Conservation (phyloP, 2,113 vertebrate species). For the Embiotoca jacksoni region DNA sequence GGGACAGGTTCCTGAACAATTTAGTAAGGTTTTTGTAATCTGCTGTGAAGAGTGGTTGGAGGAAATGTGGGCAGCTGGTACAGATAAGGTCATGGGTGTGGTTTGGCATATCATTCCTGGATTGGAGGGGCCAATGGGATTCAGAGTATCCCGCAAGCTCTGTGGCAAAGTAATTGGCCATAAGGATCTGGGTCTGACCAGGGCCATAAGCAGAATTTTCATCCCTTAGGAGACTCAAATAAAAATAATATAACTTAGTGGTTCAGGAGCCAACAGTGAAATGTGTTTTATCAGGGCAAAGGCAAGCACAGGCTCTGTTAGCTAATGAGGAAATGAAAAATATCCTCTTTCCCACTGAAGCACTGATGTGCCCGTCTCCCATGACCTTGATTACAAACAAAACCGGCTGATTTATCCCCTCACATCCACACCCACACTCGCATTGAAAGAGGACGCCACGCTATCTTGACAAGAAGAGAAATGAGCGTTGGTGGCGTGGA, state of each 20-base stretch:
- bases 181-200: conserved; percentile 33
- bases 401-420: conserved; percentile 69
- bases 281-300: conserved; percentile 44
- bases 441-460: conserved; percentile 39
- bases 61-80: conserved; percentile 36
- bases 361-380: conserved; percentile 34
- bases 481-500: conserved; percentile 45
- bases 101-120: conserved; percentile 50
- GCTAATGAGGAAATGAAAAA: conserved; percentile 68
- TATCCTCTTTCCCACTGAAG: conserved; percentile 35
- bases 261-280: conserved; percentile 19
- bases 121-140: conserved; percentile 56
- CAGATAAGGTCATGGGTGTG: conserved; percentile 54
- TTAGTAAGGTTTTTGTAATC: conserved; percentile 48
- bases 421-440: conserved; percentile 37
- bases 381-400: conserved; percentile 73
- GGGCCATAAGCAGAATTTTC: conserved; percentile 35
- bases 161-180: conserved; percentile 64
- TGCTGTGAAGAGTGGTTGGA: conserved; percentile 49
- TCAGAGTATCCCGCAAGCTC: conserved; percentile 44
- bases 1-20: conserved; percentile 57
- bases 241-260: conserved; percentile 1
- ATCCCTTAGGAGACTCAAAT: conserved; percentile 19
- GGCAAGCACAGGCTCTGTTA: conserved; percentile 27
- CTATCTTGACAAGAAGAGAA: conserved; percentile 76